Evolutionary conservation across 1,140 invertebrate genomes (phyloP), one percentile per base, ranked within the genome.

Genomic region (Eubasilissa regina): DNA sequence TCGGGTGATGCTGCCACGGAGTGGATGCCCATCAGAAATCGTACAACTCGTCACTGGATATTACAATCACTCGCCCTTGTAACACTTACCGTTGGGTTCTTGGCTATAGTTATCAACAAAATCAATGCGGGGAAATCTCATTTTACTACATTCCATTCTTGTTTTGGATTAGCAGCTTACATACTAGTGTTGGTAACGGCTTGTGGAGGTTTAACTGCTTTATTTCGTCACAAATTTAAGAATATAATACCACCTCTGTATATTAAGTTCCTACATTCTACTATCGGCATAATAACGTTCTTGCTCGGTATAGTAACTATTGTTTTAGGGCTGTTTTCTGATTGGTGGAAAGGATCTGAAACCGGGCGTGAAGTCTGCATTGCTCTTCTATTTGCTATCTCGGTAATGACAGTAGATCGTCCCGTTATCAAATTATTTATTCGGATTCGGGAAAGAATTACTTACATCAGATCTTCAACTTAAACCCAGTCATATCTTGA

Each of bases 11-110:
- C 87, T 10, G 88, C 88, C 17, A 87, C 88, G 51, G 86, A 88
- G 76, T 89, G 87, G 87, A 88, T 89, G 87, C 89, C 88, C 0
- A 87, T 89, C 75, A 83, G 87, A 25, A 81, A 89, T 7, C 83
- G 87, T 25, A 87, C 86, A 81, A 87, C 87, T 55, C 85, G 88
- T 11, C 89, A 89, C 81, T 89, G 88, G 88, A 83, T 89, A 3
- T 77, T 89, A 13, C 89, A 89, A 83, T 74, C 88, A 43, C 43
- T 85, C 19, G 84, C 82, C 64, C 81, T 85, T 43, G 78, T 85
- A 25, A 80, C 87, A 55, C 84, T 87, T 19, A 25, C 85, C 1
- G 81, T 79, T 55, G 89, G 87, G 55, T 89, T 89, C 81, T 79
- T 89, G 51, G 72, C 86, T 51, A 89, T 89, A 43, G 44, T 89